These are phyloP conservation scores for Sparidentex hasta DNA, from an alignment of 2,797 vertebrate species.

Conservation along the genomic window DNA sequence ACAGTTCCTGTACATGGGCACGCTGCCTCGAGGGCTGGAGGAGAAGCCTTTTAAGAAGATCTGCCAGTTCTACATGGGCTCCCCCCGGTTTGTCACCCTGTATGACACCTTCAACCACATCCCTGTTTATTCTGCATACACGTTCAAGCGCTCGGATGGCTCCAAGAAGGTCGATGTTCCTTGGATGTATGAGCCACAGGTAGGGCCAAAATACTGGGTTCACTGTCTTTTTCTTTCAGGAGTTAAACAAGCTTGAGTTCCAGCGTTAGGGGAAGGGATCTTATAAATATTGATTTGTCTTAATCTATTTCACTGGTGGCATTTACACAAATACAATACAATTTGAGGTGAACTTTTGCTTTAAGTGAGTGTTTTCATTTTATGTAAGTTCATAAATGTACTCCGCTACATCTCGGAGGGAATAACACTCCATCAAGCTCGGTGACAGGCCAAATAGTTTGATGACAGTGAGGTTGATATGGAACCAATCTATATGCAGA, in stretches of 20 bases:
- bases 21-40: constrained; percentile 84
- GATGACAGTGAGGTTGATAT: no score
- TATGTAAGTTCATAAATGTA: no score
- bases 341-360: no score
- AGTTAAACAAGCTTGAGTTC: background rate
- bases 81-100: constrained; percentile 87
- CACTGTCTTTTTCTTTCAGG: background rate
- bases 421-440: no score
- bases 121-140: constrained; percentile 83
- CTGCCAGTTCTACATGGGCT: constrained; percentile 86
- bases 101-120: constrained; percentile 84
- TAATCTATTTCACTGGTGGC: background rate
- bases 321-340: no score
- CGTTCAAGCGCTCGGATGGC: constrained; percentile 83
- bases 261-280: background rate
- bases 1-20: constrained; percentile 86
- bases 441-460: no score
- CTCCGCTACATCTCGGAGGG: no score
- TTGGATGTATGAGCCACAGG: constrained; percentile 86
- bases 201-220: constrained; percentile 35
- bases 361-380: no score
- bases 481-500: no score
- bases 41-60: constrained; percentile 84
- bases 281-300: background rate
- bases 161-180: constrained; percentile 80